Conservation (phyloP, 2,113 vertebrate species). For the Cavia porcellus region DNA sequence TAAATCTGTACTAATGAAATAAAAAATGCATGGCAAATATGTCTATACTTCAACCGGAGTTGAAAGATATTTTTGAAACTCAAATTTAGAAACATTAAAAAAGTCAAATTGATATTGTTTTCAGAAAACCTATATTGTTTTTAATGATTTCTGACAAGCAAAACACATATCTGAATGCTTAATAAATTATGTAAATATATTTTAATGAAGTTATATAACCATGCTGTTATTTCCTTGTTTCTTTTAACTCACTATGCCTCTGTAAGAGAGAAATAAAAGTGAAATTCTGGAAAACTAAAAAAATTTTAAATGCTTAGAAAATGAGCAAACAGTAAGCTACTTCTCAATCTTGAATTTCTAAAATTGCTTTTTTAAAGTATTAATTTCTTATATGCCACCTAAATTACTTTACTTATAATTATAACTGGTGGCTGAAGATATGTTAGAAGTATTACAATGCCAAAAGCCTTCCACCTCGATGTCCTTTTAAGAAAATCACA, state of each 20-base stretch:
- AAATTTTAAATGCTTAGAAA: conserved; percentile 44
- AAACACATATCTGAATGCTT: neutral
- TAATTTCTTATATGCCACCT: conserved; percentile 50
- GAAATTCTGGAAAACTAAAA: neutral
- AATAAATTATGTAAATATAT: neutral
- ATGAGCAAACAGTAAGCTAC: neutral
- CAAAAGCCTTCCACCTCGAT: too few relatives aligned
- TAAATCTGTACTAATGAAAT: neutral
- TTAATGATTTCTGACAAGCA: neutral
- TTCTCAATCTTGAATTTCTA: neutral
- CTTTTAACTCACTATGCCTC: neutral
- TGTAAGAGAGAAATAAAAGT: neutral
- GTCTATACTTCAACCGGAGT: neutral
- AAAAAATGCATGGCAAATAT: neutral
- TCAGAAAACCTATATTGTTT: neutral
- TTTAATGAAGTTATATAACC: neutral
- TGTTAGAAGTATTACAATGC: conserved; percentile 24
- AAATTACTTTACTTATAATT: conserved; percentile 29
- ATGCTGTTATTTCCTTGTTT: neutral
- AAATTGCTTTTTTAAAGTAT: conserved; percentile 3
- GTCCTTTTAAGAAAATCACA: neutral
- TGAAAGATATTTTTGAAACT: neutral
- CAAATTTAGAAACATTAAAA: neutral
- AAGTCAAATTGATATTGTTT: neutral
- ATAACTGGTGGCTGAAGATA: conserved; percentile 20